Conservation (phyloP, 2,888 invertebrate genomes). For the Zygogramma bicolorata region DNA sequence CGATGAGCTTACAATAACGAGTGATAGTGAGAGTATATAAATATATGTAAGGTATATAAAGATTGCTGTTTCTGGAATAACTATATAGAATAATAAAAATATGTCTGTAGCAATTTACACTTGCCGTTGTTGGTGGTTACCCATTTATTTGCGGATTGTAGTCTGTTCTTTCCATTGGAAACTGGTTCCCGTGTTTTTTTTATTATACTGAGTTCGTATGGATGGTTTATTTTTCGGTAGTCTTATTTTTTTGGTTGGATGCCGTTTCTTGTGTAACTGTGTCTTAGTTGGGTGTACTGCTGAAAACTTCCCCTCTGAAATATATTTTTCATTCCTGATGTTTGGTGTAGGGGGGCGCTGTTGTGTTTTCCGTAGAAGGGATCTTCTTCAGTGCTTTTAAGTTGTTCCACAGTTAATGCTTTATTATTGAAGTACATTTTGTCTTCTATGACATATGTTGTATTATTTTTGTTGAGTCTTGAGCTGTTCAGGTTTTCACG, state of each 20-base stretch:
- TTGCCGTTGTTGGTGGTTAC: neutral
- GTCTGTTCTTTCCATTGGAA: neutral
- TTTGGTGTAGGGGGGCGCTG: neutral
- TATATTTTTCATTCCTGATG: neutral
- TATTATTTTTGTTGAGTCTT: neutral
- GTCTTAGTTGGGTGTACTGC: neutral
- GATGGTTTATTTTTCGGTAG: neutral
- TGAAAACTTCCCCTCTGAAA: neutral
- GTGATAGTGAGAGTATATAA: neutral
- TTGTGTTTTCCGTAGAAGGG: neutral
- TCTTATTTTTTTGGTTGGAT: neutral
- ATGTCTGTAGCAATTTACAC: neutral
- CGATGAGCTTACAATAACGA: neutral
- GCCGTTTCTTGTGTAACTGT: no score
- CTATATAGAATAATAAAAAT: no score
- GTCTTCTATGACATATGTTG: neutral
- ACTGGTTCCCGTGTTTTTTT: neutral
- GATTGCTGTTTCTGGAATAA: no score
- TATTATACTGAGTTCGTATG: neutral
- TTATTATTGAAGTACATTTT: neutral
- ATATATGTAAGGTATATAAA: no score
- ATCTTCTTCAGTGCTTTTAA: neutral
- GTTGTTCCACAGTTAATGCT: neutral
- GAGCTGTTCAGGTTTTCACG: neutral
- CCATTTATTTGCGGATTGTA: neutral